Evolutionary conservation across 2,113 vertebrate species (phyloP).

Genomic region (Garra rufa): DNA sequence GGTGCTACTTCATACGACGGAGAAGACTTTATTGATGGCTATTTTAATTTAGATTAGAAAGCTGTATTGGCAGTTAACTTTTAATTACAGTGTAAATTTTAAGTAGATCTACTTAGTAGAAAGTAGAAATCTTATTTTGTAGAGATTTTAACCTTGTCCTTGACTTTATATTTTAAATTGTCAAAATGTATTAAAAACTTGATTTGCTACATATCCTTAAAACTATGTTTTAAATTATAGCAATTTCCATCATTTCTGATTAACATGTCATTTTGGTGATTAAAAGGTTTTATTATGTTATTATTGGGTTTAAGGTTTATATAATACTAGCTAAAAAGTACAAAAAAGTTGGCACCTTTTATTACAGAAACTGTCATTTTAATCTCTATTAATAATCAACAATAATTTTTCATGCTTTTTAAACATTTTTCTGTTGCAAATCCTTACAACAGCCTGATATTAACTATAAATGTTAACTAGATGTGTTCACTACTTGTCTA

Average conservation of each 20-base stretch:
- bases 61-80: not conserved
- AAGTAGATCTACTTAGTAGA: no score
- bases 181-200: not conserved
- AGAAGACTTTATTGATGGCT: not conserved
- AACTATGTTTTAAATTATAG: not conserved
- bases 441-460: not conserved
- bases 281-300: no score
- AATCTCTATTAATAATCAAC: no score
- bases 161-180: not conserved
- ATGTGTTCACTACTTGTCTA: no score
- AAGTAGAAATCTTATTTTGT: not conserved
- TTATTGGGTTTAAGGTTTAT: not conserved
- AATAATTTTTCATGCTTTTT: not conserved
- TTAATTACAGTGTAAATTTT: not conserved
- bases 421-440: not conserved
- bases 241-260: not conserved
- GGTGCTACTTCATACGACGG: slow-evolving; percentile 38
- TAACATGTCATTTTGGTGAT: no score
- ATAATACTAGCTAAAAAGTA: not conserved
- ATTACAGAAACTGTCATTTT: no score
- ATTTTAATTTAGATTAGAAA: not conserved
- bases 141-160: not conserved
- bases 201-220: not conserved
- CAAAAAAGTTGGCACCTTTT: no score
- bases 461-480: no score